phyloP scores from a whole-genome alignment of 1,140 invertebrate genomes.

The Eurosta solidaginis region DNA sequence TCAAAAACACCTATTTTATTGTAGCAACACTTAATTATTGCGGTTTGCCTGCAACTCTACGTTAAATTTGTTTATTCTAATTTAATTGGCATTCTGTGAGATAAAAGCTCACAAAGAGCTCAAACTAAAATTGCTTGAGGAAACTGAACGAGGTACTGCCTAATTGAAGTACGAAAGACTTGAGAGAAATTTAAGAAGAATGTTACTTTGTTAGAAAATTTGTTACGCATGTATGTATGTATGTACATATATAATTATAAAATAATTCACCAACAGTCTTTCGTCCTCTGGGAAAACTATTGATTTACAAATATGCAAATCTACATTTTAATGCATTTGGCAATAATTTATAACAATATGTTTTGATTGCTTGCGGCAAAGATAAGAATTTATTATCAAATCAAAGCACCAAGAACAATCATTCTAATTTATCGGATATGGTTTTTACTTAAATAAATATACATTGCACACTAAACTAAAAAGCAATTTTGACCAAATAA shows the following conservation, averaged over 20 bases:
- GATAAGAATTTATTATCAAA: neutral
- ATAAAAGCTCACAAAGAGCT: neutral
- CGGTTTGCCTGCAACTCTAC: neutral
- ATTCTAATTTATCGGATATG: neutral
- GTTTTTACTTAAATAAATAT: neutral
- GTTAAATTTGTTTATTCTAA: neutral
- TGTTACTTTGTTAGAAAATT: too few species aligned
- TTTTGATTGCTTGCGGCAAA: neutral
- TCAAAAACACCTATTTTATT: too few species aligned
- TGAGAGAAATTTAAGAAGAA: too few species aligned
- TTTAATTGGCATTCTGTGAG: neutral
- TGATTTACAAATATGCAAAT: too few species aligned
- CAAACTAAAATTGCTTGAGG: neutral
- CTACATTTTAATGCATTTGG: neutral
- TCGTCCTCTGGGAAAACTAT: neutral
- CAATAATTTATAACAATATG: neutral
- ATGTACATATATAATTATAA: neutral
- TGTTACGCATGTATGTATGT: neutral
- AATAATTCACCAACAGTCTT: too few species aligned
- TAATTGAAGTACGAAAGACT: too few species aligned
- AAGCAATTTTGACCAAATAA: neutral
- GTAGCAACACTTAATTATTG: neutral
- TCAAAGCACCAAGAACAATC: neutral
- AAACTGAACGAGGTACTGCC: neutral
- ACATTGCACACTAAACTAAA: neutral